Base-by-base conservation (phyloP, 2,888 invertebrate species). In the Anthoptus insignis region DNA sequence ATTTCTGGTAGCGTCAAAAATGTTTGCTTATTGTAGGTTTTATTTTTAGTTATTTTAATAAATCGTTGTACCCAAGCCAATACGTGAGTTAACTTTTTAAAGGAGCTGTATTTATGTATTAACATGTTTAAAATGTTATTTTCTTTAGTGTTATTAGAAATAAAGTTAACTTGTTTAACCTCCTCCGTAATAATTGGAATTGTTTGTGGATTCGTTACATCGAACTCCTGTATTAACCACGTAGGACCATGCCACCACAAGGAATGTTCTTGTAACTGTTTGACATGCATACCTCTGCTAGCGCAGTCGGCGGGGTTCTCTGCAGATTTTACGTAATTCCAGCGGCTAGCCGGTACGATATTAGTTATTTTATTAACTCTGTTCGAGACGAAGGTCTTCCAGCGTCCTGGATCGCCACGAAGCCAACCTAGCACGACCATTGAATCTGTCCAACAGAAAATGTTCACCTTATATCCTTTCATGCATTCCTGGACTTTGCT, bases 231-330 rank as follows among this genome's bases (percentile, higher is more conserved):
- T n/a, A 57, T 39, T 22, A 70, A 29, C 65, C 69, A 69, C 0
- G 16, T 8, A 0, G 70, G 70, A 1, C 66, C 70, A 4, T 61
- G 39, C 71, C 70, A 73, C 71, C 69, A 73, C 14, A 71, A 58
- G 0, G 24, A 6, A 53, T 68, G 47, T 32, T 64, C 19, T 21
- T 54, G 32, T 14, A 73, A 47, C 32, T 69, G 65, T 3, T 32
- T 19, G 2, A 63, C 59, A 0, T 39, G 37, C 19, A 71, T 22
- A 0, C 74, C 74, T 29, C 74, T 63, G 27, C 68, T 74, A 1
- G 72, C 73, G 14, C 70, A 67, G 53, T 70, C 70, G 0, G 73
- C 71, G 0, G 74, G 70, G 22, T 74, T 74, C 50, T 74, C 68
- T 4, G 42, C 59, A 1, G 73, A 69, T 39, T 61, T 67, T 1